Evolutionary conservation across 2,113 vertebrate genomes (phyloP), one percentile per base, ranked within the genome.

Genomic region (Misgurnus mizolepis): DNA sequence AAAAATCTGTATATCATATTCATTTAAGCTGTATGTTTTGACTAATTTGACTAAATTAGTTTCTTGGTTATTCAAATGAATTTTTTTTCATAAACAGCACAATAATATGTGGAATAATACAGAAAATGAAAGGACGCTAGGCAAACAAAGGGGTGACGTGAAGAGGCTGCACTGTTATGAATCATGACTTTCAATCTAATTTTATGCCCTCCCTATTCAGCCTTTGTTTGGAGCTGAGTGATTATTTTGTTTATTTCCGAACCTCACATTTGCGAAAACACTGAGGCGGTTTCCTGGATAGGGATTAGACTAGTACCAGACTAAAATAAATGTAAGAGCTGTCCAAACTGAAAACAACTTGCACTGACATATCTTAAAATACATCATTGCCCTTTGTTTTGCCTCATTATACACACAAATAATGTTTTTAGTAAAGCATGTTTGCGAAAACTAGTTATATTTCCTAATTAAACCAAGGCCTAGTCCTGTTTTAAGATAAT

Each of bases 41-140:
- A 34, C 27, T 2, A 34, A 34, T 34, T 34, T 34, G 27, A 34
- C n/a, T 68, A 76, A 75, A 70, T 71, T 41, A 66, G 41, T 68
- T 49, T 9, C 45, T n/a, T 18, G 61, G 58, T 70, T 76, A 68
- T 76, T 6, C 6, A 69, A 66, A 77, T 83, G 15, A 71, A 41
- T 69, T 50, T 49, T 75, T 50, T 61, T 40, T n/a, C n/a, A 73
- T 40, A 64, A 72, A 65, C 7, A 41, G 39, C 58, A 45, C 39
- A 58, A 17, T 80, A 83, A 80, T 76, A 40, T 34, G 27, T 34
- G 27, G 27, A 34, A 34, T 34, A 34, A 34, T 34, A 34, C 27
- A 34, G 27, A 69, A 80, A 83, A 71, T 76, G 17, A 43, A 27
- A 49, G 66, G 72, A 80, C 76, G 69, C 70, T 80, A 27, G 58